Evolutionary conservation across 2,113 vertebrate genomes (phyloP).

Genomic region (Onychostoma macrolepis): DNA sequence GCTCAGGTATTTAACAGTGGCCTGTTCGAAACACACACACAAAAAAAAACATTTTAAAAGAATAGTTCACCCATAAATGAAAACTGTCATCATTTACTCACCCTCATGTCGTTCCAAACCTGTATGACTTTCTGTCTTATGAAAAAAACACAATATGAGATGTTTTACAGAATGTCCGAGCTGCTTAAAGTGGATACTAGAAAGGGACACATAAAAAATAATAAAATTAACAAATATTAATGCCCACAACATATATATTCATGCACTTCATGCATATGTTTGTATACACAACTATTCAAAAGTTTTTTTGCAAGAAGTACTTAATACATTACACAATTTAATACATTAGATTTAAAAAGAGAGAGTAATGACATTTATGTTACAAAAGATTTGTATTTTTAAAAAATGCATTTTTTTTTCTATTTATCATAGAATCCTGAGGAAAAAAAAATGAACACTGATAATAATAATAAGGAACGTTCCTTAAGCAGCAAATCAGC

Average conservation of each 20-base stretch:
- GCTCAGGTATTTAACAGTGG: neutral
- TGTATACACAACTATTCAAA: neutral
- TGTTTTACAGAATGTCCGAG: neutral
- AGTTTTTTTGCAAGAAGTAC: too few species aligned
- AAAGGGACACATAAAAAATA: neutral
- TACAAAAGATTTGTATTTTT: too few species aligned
- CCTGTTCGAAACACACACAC: neutral
- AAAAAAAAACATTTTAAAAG: slow-evolving; percentile 17
- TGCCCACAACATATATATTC: neutral
- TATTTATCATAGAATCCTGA: too few species aligned
- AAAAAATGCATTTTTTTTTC: too few species aligned
- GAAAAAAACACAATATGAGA: neutral
- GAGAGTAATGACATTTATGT: too few species aligned
- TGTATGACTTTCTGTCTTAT: neutral
- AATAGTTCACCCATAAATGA: neutral
- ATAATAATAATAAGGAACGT: too few species aligned
- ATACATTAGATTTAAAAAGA: too few species aligned
- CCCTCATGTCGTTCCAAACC: neutral
- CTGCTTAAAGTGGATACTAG: neutral
- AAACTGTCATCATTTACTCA: slow-evolving; percentile 2
- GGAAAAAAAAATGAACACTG: too few species aligned
- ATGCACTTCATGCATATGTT: neutral
- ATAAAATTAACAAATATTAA: neutral
- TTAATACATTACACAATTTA: too few species aligned
- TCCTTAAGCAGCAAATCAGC: too few species aligned